Evolutionary conservation across 2,888 invertebrate genomes (phyloP), one percentile per base, ranked within the genome.

Genomic region (Peribatodes rhomboidaria): DNA sequence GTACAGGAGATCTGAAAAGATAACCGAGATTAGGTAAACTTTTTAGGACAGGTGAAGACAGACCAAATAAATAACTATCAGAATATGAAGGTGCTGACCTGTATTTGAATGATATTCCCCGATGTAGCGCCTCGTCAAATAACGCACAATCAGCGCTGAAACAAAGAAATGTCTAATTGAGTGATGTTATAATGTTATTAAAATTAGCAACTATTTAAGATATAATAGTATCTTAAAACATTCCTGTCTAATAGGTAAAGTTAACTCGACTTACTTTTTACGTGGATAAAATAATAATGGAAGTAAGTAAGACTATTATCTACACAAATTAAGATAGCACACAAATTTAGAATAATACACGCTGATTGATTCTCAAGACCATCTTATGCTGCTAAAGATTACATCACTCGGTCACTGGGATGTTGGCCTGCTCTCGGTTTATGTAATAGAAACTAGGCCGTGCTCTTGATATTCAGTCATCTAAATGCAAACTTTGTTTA

Each of bases 41-140:
- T 33, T 61, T 41, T 65, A 64, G 47, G 50, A 22, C 44, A 54
- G 44, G 56, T 50, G 20, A 62, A 55, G 58, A 42, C 9, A 20
- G 46, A 42, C 27, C 46, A 46, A 61, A 16, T 42, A 58, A 58
- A 64, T 58, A 54, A 9, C 13, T 9, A 33, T 53, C 63, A 42
- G 35, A 47, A 20, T 35, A 37, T 60, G 39, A 31, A 31, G 3
- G 14, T 50, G 69, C 93, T 92, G 85, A 96, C 96, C 96, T 93
- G 96, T 96, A 80, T 96, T 96, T 77, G 96, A 96, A 80, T 96
- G 95, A 87, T 97, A 97, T 94, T 97, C 97, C 67, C 97, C 97
- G 68, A 97, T 97, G 86, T 95, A 97, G 78, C 97, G 92, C 80
- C 96, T 94, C 4, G 97, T 97, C 71, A 97, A 88, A 84, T 96